phyloP scores from a whole-genome alignment of 2,888 invertebrate species.

The Lasioglossum morio region DNA sequence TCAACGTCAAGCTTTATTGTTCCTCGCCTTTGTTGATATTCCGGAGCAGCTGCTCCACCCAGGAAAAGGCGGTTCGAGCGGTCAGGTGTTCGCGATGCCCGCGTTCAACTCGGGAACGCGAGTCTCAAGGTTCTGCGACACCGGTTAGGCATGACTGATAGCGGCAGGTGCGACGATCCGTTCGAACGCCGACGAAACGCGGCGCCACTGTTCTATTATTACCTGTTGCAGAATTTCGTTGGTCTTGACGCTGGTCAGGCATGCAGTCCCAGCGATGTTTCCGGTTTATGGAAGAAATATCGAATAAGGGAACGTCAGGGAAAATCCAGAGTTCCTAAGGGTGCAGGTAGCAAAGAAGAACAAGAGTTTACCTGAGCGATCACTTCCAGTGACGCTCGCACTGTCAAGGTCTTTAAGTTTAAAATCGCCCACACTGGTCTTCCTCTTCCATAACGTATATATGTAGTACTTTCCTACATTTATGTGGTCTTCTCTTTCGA shows the following conservation, averaged over 20 bases:
- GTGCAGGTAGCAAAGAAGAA: too few species aligned
- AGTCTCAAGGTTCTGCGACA: constrained; percentile 35
- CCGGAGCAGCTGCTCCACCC: constrained; percentile 15
- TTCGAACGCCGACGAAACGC: constrained; percentile 7
- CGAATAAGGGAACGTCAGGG: too few species aligned
- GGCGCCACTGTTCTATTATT: constrained; percentile 45
- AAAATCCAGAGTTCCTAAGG: too few species aligned
- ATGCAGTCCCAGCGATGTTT: background rate
- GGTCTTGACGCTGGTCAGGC: background rate
- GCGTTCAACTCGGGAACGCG: background rate
- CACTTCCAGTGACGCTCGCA: too few species aligned
- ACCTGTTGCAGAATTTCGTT: background rate
- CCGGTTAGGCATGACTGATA: constrained; percentile 29
- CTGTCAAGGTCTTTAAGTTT: too few species aligned
- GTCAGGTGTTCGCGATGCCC: constrained; percentile 1
- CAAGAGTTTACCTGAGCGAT: too few species aligned
- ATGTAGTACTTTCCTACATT: too few species aligned
- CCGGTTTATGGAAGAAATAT: background rate
- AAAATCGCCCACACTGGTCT: too few species aligned
- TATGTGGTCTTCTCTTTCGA: too few species aligned
- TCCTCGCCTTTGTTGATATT: constrained; percentile 22
- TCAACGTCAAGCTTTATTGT: constrained; percentile 18
- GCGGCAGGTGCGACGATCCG: constrained; percentile 52
- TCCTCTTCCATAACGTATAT: too few species aligned
- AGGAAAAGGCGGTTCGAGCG: background rate